Conservation (phyloP, 2,113 vertebrate genomes). For the Empidonax alnorum region DNA sequence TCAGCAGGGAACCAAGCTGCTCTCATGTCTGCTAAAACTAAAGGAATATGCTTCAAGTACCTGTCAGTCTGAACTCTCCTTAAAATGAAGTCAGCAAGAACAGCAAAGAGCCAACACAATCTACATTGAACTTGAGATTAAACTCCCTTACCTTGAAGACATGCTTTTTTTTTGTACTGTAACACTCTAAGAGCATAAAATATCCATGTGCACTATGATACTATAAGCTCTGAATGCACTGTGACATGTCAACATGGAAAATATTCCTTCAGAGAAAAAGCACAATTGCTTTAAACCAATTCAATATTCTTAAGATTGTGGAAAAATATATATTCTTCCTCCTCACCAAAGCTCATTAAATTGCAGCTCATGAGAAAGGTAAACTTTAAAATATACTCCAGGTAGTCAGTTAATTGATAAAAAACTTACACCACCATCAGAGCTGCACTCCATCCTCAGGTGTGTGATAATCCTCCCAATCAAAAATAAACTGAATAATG, state of each 20-base stretch:
- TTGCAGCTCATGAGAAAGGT: neutral
- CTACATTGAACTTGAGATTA: neutral
- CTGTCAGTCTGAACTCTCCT: neutral
- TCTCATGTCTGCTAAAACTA: neutral
- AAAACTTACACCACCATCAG: neutral
- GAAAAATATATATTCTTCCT: neutral
- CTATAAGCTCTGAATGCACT: neutral
- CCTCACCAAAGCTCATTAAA: neutral
- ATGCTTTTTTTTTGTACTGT: fast-evolving
- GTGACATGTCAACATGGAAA: neutral
- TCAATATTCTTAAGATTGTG: neutral
- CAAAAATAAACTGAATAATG: neutral
- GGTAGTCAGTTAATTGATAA: neutral
- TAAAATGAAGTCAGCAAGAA: neutral
- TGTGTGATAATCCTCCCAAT: neutral
- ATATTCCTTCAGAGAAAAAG: neutral
- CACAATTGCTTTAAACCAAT: neutral
- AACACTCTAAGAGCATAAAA: neutral
- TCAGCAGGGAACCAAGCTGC: neutral
- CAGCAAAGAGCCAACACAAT: neutral
- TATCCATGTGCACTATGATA: neutral
- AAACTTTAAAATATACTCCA: neutral
- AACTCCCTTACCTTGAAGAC: neutral
- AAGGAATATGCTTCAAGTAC: neutral
- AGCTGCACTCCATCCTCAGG: neutral